Percentiles rank a stretch among this genome's conserved stretches.
phyloP scores from a whole-genome alignment of 2,888 invertebrate genomes.

The Agrochola macilenta region DNA sequence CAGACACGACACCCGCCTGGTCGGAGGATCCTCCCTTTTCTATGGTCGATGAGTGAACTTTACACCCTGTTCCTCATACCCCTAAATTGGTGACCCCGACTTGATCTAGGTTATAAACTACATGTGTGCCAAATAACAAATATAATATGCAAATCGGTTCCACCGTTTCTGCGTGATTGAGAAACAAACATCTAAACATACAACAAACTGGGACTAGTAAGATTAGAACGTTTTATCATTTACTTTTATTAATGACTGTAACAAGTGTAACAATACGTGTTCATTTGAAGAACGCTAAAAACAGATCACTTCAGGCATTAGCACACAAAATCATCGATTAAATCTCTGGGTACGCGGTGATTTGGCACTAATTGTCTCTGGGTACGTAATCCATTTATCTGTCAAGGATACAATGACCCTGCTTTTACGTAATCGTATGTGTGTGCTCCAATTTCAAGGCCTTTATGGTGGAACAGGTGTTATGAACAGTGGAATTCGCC shows the following conservation, averaged over 20 bases:
- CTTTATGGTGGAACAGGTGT: not conserved
- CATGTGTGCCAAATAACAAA: too few species aligned
- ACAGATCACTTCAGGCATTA: not conserved
- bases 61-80: too few species aligned
- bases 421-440: constrained; percentile 9
- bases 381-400: not conserved
- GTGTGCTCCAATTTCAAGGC: constrained; percentile 13
- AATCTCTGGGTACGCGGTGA: not conserved
- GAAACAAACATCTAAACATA: too few species aligned
- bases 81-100: too few species aligned
- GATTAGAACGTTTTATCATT: not conserved
- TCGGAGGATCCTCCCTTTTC: too few species aligned
- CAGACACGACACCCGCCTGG: too few species aligned
- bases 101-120: too few species aligned
- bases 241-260: not conserved
- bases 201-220: too few species aligned
- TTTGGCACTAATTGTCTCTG: constrained; percentile 12
- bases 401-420: constrained; percentile 7
- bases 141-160: too few species aligned
- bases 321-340: not conserved
- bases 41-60: too few species aligned
- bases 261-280: not conserved
- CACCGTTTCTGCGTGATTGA: too few species aligned
- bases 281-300: not conserved
- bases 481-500: constrained; percentile 15